A percentile compares a stretch with the other conserved stretches of the same genome.
phyloP scores from a whole-genome alignment of 2,113 vertebrate genomes.

The Scophthalmus maximus region DNA sequence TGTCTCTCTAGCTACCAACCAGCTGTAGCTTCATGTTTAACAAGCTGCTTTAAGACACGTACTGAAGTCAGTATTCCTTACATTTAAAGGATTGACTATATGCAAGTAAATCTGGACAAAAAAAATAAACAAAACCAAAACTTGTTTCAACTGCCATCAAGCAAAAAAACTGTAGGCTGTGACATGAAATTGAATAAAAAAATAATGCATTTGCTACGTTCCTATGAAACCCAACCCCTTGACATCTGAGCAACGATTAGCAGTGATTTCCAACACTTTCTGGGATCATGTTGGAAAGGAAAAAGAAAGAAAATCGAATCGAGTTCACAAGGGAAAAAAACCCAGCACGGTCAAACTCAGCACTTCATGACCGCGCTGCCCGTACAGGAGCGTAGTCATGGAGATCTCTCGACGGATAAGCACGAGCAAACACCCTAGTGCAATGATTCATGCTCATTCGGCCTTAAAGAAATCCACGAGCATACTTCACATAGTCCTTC shows the following conservation, averaged over 20 bases:
- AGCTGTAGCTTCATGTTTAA: too few species aligned
- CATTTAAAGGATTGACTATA: too few species aligned
- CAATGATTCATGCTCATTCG: constrained; percentile 55
- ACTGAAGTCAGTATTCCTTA: too few species aligned
- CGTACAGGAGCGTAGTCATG: constrained; percentile 33
- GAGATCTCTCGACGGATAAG: constrained; percentile 52
- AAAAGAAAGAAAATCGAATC: constrained; percentile 4
- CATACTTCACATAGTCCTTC: constrained; percentile 58
- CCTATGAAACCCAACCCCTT: not conserved
- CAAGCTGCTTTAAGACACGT: too few species aligned
- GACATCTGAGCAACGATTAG: not conserved
- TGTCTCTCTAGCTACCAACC: too few species aligned
- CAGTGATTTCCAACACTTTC: not conserved
- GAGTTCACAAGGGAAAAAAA: not conserved
- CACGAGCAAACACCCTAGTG: constrained; percentile 63
- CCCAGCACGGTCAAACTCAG: not conserved
- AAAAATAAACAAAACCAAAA: not conserved
- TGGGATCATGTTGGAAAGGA: not conserved
- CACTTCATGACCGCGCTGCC: constrained; percentile 38
- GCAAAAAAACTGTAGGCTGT: not conserved
- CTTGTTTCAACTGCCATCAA: not conserved
- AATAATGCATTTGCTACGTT: not conserved
- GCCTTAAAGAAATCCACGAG: constrained; percentile 57
- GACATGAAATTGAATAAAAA: not conserved
- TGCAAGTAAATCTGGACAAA: too few species aligned